Percentiles rank a stretch among this genome's conserved stretches.
These are phyloP conservation scores for Corydoras sp. DNA, from an alignment of 2,113 vertebrate genomes.

Conservation along the genomic window DNA sequence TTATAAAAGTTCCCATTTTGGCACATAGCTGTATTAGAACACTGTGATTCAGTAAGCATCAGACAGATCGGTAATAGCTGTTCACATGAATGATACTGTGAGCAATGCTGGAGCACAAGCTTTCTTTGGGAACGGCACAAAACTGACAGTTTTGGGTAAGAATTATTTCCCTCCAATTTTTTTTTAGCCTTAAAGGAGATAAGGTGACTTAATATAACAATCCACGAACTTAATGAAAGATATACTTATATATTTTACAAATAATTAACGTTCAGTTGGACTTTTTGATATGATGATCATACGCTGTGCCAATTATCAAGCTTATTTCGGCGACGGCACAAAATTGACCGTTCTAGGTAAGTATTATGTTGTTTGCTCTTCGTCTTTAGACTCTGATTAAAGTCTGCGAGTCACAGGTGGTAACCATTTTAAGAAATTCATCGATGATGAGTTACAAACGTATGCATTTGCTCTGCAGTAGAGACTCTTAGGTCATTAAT, in stretches of 20 bases:
- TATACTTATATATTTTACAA: not conserved
- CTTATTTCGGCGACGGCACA: slow-evolving; percentile 60
- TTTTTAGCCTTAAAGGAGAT: too few species aligned
- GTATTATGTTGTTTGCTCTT: slow-evolving; percentile 30
- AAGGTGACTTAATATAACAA: too few species aligned
- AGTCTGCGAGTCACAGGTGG: not conserved
- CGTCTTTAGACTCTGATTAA: not conserved
- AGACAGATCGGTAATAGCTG: too few species aligned
- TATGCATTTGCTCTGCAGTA: too few species aligned
- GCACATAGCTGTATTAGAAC: too few species aligned
- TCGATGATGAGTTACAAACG: not conserved
- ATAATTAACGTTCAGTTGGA: not conserved
- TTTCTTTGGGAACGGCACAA: slow-evolving; percentile 15
- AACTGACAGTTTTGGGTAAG: slow-evolving; percentile 29
- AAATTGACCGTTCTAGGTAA: slow-evolving; percentile 61
- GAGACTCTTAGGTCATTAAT: slow-evolving; percentile 7
- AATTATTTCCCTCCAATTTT: too few species aligned
- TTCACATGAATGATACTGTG: too few species aligned
- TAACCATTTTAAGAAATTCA: not conserved
- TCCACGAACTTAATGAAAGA: not conserved
- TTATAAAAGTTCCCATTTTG: too few species aligned
- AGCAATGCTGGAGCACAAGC: too few species aligned
- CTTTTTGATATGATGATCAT: slow-evolving; percentile 20
- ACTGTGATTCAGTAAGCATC: too few species aligned
- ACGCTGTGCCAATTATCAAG: slow-evolving; percentile 36